Evolutionary conservation across 1,140 invertebrate genomes (phyloP).

Genomic region (Chironomus tepperi): DNA sequence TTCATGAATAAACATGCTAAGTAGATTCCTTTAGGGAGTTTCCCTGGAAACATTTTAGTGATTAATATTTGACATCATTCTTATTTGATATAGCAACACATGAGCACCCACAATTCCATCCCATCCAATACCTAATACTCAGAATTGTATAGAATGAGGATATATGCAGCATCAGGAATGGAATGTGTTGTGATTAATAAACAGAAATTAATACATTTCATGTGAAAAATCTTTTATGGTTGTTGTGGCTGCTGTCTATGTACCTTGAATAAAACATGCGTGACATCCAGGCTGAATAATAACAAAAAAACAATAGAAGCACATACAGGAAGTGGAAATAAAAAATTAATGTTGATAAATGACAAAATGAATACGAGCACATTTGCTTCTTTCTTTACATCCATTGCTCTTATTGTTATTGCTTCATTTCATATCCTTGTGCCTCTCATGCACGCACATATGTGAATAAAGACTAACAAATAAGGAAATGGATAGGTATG

Average conservation of each 20-base stretch:
- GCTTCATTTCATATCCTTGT: too few species aligned
- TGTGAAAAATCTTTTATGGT: background rate
- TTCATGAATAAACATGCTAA: too few species aligned
- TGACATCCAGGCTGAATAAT: too few species aligned
- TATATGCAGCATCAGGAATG: background rate
- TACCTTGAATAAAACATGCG: background rate
- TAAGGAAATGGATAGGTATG: too few species aligned
- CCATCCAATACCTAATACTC: too few species aligned
- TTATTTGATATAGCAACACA: background rate
- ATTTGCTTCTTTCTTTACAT: background rate
- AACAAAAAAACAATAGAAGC: too few species aligned
- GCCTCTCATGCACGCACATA: too few species aligned
- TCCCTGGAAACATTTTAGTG: background rate
- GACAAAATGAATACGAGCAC: background rate
- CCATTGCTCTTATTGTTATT: too few species aligned
- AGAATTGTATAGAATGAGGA: background rate
- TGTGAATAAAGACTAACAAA: too few species aligned
- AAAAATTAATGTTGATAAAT: too few species aligned
- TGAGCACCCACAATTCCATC: background rate
- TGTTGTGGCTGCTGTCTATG: background rate
- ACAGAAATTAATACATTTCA: background rate
- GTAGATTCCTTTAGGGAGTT: background rate
- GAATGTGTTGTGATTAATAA: slow-evolving; percentile 1
- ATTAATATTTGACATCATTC: background rate
- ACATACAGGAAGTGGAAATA: too few species aligned